phyloP scores from a whole-genome alignment of 2,888 invertebrate genomes.

The Drosophila austrosaltans region DNA sequence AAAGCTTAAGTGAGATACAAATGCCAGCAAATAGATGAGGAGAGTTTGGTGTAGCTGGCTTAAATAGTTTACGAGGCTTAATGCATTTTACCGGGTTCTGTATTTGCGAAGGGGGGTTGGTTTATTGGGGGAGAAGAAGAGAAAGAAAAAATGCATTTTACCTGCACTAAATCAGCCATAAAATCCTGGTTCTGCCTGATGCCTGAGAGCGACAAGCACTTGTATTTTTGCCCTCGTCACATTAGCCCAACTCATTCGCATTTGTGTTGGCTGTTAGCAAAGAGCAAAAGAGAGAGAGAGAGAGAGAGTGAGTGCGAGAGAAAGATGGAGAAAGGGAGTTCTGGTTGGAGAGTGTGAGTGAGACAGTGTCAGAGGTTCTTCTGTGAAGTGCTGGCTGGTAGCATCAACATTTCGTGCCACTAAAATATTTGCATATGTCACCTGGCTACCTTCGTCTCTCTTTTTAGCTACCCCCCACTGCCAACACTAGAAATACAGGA shows the following conservation, averaged over 20 bases:
- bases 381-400: constrained; percentile 30
- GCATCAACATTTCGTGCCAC: constrained; percentile 59
- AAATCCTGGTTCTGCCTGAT: constrained; percentile 37
- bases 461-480: background rate
- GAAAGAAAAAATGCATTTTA: constrained; percentile 49
- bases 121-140: background rate
- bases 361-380: background rate
- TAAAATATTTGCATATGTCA: constrained; percentile 60
- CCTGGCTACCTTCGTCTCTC: background rate
- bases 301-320: background rate
- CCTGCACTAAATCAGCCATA: constrained; percentile 58
- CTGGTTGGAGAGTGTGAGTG: background rate
- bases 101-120: constrained; percentile 14
- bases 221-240: constrained; percentile 32
- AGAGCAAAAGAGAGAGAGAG: background rate
- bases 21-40: background rate
- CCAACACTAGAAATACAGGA: background rate
- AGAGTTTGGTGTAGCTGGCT: background rate
- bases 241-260: constrained; percentile 53
- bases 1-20: constrained; percentile 31
- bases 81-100: constrained; percentile 36
- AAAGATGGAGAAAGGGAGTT: background rate
- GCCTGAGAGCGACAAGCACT: constrained; percentile 47
- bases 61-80: constrained; percentile 45
- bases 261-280: constrained; percentile 33